Base-by-base conservation (phyloP, 1,140 invertebrate species). In the Teleogryllus occipitalis region DNA sequence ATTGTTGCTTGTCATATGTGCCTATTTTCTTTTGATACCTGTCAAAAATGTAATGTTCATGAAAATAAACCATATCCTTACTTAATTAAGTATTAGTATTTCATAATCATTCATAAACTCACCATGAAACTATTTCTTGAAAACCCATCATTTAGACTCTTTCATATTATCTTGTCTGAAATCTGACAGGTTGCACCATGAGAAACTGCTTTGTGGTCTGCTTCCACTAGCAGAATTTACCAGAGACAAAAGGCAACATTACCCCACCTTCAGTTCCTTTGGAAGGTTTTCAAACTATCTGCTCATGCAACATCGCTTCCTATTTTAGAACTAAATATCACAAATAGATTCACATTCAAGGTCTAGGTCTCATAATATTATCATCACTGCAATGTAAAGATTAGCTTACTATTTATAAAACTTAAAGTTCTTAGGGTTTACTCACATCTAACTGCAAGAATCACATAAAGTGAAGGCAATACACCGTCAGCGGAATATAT, bases 21-120 rank as follows among this genome's bases (percentile, higher is more conserved):
- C 96, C 96, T 86, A 98, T 98, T 90, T 97, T 95, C 85, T 95
- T 95, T 85, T 96, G 94, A 88, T 96, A 96, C 93, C 94, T 95
- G 81, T 18, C 85, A 82, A 12, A 74, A 18, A 47, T n/a, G 54
- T 65, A 14, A 65, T 14, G 0, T 65, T 18, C 10, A 18, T 14
- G 18, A 65, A 65, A 65, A 65, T 65, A 65, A 65, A 65, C 18
- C 3, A 65, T 39, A 39, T 39, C 27, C 27, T 39, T 39, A 39
- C 27, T 39, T 39, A 39, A 39, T 39, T 5, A 39, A 39, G 27
- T 39, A 39, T 39, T 39, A 39, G 27, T 39, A 39, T 39, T 39
- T 39, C 27, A 39, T 39, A 39, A 39, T 39, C 27, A 39, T 39
- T 14, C 18, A 65, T 14, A 65, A 65, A 18, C 54, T 65, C 54